These are phyloP conservation scores for Eremobia ochroleuca DNA, from an alignment of 2,888 invertebrate genomes.

Conservation along the genomic window DNA sequence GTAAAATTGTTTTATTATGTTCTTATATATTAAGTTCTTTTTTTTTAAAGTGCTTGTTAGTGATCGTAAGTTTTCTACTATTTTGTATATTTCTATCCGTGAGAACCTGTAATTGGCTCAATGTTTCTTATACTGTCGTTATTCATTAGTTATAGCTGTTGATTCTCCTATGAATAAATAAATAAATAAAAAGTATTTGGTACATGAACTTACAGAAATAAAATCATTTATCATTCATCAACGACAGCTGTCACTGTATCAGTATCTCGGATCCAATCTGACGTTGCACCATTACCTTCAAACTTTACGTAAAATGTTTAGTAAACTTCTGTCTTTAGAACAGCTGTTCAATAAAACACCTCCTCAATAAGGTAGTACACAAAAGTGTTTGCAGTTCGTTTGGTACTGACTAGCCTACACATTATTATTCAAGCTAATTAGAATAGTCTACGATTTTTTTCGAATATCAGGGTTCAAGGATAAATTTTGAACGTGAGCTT, in stretches of 20 bases:
- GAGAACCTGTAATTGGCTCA: no score
- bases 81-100: no score
- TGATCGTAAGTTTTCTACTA: no score
- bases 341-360: neutral
- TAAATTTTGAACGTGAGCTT: neutral
- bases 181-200: no score
- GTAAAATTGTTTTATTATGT: no score
- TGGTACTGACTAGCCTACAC: neutral
- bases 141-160: no score
- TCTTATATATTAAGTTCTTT: no score
- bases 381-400: slow-evolving; percentile 2
- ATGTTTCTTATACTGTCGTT: no score
- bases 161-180: no score
- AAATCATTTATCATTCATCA: no score
- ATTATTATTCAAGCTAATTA: slow-evolving; percentile 27
- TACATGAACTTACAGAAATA: neutral
- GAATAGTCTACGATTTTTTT: slow-evolving; percentile 16
- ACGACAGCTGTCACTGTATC: neutral
- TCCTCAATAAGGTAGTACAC: neutral
- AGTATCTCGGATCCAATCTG: neutral
- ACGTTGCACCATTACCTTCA: neutral
- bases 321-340: neutral
- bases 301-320: neutral
- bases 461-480: slow-evolving; percentile 32
- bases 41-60: no score